Evolutionary conservation across 35 echinoderm and acorn worm genomes (phyloP).

Genomic region (Patiria miniata): DNA sequence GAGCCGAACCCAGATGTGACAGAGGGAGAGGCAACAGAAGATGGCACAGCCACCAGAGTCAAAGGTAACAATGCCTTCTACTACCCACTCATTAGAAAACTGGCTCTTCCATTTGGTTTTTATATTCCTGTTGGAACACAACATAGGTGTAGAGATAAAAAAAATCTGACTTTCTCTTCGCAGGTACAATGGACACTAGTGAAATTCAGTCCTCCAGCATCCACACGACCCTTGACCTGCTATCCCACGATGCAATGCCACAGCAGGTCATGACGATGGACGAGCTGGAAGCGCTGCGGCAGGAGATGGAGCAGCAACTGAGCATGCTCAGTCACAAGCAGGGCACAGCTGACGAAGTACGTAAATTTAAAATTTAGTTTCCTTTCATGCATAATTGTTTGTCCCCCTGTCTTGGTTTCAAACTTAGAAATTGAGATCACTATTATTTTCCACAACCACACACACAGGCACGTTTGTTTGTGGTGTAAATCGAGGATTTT

Average conservation of each 20-base stretch:
- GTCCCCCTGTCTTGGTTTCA: no score
- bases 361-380: no score
- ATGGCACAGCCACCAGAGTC: conserved; percentile 10
- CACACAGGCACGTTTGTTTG: no score
- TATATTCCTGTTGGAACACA: no score
- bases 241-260: neutral
- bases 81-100: no score
- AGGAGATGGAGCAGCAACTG: conserved; percentile 75
- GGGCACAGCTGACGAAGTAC: conserved; percentile 65
- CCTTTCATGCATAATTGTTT: no score
- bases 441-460: no score
- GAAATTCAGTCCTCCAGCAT: conserved; percentile 34
- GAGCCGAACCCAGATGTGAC: conserved; percentile 29
- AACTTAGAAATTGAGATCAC: no score
- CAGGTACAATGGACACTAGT: neutral
- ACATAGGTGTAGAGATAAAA: no score
- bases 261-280: conserved; percentile 50
- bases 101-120: no score
- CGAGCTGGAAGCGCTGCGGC: conserved; percentile 64
- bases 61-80: no score
- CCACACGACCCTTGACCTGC: conserved; percentile 58
- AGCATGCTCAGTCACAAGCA: conserved; percentile 48
- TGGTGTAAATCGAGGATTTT: no score
- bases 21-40: conserved; percentile 1
- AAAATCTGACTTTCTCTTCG: neutral